phyloP scores from a whole-genome alignment of 2,797 vertebrate genomes.

The Tenualosa thibaudeaui region DNA sequence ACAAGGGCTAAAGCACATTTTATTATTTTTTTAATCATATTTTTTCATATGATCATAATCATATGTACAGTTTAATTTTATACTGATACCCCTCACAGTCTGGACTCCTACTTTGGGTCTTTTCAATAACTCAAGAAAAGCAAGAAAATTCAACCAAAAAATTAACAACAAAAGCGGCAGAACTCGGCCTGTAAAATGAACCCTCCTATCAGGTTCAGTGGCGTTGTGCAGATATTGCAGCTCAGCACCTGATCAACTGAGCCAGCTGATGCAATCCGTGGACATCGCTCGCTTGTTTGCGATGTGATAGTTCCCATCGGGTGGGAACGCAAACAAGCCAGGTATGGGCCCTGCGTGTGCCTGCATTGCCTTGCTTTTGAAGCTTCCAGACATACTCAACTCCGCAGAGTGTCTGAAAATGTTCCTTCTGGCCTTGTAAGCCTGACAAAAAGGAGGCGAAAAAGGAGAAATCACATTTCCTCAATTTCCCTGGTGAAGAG shows the following conservation, averaged over 20 bases:
- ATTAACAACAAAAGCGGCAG: not conserved
- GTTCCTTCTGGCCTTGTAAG: not conserved
- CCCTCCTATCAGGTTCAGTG: constrained; percentile 16
- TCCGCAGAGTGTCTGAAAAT: constrained; percentile 19
- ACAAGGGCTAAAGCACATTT: not conserved
- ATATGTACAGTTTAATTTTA: not conserved
- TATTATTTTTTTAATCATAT: not conserved
- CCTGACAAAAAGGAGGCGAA: not conserved
- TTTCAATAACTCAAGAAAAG: not conserved
- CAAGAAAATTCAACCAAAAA: not conserved
- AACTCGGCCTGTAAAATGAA: not conserved
- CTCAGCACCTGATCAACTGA: constrained; percentile 13
- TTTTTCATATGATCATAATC: not conserved
- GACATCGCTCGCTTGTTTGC: constrained; percentile 13
- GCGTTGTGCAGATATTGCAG: constrained; percentile 11
- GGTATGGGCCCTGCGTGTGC: not conserved
- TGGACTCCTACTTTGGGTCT: not conserved
- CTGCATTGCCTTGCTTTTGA: not conserved
- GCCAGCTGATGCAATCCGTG: constrained; percentile 18
- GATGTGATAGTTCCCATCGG: constrained; percentile 2
- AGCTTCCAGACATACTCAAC: constrained; percentile 7
- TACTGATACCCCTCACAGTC: not conserved
- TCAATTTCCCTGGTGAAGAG: constrained; percentile 39
- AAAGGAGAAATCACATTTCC: constrained; percentile 11
- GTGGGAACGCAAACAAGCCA: constrained; percentile 17